Evolutionary conservation across 2,113 vertebrate genomes (phyloP), one percentile per base, ranked within the genome.

Genomic region (Oreotrochilus melanogaster): DNA sequence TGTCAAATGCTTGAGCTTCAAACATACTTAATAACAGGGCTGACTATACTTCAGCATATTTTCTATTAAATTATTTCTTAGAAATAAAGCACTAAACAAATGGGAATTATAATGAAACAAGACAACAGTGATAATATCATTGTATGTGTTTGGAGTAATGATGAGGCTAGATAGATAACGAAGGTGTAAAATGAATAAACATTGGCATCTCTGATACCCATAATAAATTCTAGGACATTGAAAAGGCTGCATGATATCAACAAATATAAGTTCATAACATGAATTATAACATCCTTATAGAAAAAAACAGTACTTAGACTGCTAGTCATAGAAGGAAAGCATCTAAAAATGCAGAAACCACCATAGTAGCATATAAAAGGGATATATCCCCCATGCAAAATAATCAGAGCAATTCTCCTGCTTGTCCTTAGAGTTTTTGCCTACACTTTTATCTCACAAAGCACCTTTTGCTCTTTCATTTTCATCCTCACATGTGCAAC

Each of bases 81-180:
- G 53, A 81, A 88, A 84, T 69, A 45, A 78, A 80, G 47, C 39
- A 45, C 43, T 84, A 80, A 97, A 83, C 69, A 97, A 97, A 96
- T 30, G 70, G 56, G 78, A 97, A 95, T 89, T 75, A 60, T 91
- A 97, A 96, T 92, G 91, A 93, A 97, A 96, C 72, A 70, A 96
- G 96, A 83, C 84, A 82, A 86, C 54, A 85, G 39, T 53, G 67
- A 90, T 85, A 93, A 95, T 90, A 70, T 70, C 76, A 78, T 61
- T 88, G 78, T 56, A 14, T 33, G 18, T 90, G 80, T 92, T 48
- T 73, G 85, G 70, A 83, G 67, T 57, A 80, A 92, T 93, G 75
- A 91, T 57, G 75, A 48, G 30, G 88, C 62, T 76, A 92, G 71
- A 87, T 53, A 43, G 79, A 82, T 97, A 97, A 97, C 89, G 92